phyloP scores from a whole-genome alignment of 2,888 invertebrate species.

The Melinopterus prodromus region DNA sequence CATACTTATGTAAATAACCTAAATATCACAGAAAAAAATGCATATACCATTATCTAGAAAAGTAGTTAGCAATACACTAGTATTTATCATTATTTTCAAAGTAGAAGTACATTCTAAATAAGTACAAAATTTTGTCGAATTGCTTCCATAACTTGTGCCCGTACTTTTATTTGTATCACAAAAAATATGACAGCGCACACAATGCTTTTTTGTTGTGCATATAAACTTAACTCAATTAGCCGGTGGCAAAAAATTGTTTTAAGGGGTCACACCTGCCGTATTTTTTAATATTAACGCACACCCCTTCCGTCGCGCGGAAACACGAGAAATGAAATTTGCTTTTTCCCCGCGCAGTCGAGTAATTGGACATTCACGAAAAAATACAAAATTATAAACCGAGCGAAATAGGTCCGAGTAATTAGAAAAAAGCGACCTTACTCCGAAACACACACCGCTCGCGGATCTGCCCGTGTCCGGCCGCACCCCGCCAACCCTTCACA shows the following conservation, averaged over 20 bases:
- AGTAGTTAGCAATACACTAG: no score
- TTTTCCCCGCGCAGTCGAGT: not conserved
- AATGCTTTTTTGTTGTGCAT: no score
- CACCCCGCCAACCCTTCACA: not conserved
- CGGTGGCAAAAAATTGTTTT: not conserved
- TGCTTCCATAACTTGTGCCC: no score
- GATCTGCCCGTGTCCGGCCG: not conserved
- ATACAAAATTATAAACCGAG: not conserved
- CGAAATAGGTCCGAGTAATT: not conserved
- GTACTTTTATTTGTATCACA: no score
- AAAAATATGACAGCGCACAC: no score
- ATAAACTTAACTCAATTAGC: not conserved
- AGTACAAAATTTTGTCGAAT: no score
- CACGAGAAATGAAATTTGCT: not conserved
- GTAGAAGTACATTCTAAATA: no score
- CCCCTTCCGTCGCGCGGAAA: not conserved
- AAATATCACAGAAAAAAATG: no score
- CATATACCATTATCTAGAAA: no score
- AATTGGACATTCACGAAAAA: constrained; percentile 4
- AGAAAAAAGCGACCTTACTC: not conserved
- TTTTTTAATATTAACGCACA: not conserved
- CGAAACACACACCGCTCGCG: not conserved
- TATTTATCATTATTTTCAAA: no score
- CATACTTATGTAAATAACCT: no score
- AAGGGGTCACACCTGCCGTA: not conserved